A percentile compares a stretch with the other conserved stretches of the same genome.
phyloP scores from a whole-genome alignment of 2,888 invertebrate species.

The Mimachlamys varia region DNA sequence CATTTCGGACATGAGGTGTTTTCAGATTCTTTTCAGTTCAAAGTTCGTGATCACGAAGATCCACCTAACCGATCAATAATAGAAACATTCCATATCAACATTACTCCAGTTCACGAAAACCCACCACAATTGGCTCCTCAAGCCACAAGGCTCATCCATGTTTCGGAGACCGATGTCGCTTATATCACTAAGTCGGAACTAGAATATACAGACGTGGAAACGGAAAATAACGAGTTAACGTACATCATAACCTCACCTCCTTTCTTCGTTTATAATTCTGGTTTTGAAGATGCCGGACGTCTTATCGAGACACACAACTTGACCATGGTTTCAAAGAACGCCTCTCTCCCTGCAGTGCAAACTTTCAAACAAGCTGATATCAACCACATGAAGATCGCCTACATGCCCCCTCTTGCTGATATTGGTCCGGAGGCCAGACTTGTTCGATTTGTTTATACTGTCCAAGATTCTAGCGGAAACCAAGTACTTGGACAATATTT shows the following conservation, averaged over 20 bases:
- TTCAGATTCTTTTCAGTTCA: constrained; percentile 76
- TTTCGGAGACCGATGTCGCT: constrained; percentile 76
- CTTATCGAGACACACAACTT: constrained; percentile 75
- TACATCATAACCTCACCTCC: constrained; percentile 79
- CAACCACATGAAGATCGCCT: constrained; percentile 79
- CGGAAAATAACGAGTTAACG: constrained; percentile 70
- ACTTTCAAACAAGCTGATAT: constrained; percentile 79
- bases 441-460: constrained; percentile 77
- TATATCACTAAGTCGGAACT: constrained; percentile 76
- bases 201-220: constrained; percentile 78
- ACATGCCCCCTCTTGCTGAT: constrained; percentile 79
- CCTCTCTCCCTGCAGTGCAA: constrained; percentile 65
- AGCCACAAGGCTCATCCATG: constrained; percentile 72
- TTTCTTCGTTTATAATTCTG: constrained; percentile 77
- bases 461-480: constrained; percentile 77
- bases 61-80: constrained; percentile 78
- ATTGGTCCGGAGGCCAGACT: constrained; percentile 77
- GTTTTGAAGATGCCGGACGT: constrained; percentile 78
- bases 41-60: constrained; percentile 76
- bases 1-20: constrained; percentile 77
- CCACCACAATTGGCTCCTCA: constrained; percentile 77
- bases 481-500: constrained; percentile 75
- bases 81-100: constrained; percentile 73
- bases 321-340: constrained; percentile 70
- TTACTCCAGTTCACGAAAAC: constrained; percentile 77